Percentiles rank a stretch among this genome's conserved stretches.
These are phyloP conservation scores for Catagonus wagneri DNA, from an alignment of 2,113 vertebrate species.

Conservation along the genomic window DNA sequence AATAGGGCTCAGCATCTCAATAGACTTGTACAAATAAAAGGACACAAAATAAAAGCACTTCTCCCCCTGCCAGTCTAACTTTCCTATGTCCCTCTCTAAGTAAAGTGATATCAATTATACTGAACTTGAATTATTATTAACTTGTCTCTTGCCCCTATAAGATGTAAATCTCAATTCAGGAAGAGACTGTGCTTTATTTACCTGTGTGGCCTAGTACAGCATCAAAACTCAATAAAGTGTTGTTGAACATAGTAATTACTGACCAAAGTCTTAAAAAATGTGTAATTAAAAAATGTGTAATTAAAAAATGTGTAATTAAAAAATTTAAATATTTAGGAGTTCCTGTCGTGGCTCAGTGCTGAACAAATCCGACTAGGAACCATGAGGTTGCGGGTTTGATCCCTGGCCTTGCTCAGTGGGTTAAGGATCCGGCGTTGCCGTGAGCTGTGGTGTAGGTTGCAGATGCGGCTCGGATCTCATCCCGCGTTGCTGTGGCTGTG, in stretches of 20 bases:
- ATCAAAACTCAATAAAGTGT: neutral
- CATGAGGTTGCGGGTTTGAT: no score
- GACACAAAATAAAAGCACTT: neutral
- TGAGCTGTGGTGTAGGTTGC: no score
- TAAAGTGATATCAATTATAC: neutral
- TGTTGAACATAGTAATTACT: neutral
- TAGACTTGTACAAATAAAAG: neutral
- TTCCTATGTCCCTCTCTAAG: neutral
- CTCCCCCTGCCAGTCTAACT: neutral
- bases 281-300: no score
- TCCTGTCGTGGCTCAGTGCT: no score
- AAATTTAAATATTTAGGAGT: no score
- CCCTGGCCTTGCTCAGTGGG: no score
- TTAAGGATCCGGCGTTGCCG: no score
- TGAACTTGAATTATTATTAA: neutral
- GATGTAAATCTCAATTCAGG: neutral
- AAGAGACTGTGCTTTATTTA: neutral
- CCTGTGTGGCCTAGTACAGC: neutral
- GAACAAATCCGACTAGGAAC: no score
- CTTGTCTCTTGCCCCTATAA: neutral
- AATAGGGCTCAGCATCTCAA: constrained; percentile 26
- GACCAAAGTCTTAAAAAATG: no score
- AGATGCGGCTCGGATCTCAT: no score
- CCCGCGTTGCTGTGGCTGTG: no score
- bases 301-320: no score